Conservation (phyloP, 2,113 vertebrate species). For the Seriola quinqueradiata region DNA sequence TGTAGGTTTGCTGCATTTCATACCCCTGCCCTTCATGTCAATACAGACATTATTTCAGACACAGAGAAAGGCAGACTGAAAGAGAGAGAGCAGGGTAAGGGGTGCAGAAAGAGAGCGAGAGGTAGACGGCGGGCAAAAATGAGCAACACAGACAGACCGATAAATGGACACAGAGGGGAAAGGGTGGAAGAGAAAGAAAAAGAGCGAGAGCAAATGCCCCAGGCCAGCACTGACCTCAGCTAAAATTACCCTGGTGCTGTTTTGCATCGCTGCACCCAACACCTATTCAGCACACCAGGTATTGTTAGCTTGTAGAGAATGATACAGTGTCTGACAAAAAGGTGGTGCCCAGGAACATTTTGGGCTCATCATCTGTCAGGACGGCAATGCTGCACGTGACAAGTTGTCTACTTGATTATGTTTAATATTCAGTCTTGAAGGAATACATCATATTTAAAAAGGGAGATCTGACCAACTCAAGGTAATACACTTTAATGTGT, state of each 20-base stretch:
- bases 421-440: conserved; percentile 30
- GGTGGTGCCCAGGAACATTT: conserved; percentile 36
- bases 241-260: conserved; percentile 72
- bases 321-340: conserved; percentile 46
- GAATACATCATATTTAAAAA: not conserved
- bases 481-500: conserved; percentile 1
- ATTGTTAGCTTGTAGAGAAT: conserved; percentile 39
- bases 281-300: conserved; percentile 61
- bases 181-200: conserved; percentile 1
- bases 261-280: conserved; percentile 69
- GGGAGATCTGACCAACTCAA: not conserved
- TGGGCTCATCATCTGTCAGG: conserved; percentile 38
- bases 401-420: conserved; percentile 26
- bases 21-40: conserved; percentile 16
- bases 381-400: conserved; percentile 11
- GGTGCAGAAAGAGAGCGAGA: not conserved
- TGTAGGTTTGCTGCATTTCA: conserved; percentile 4
- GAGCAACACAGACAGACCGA: conserved; percentile 15
- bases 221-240: conserved; percentile 75
- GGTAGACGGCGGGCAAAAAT: conserved; percentile 29
- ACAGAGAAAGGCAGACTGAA: not conserved
- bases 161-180: conserved; percentile 7
- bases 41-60: conserved; percentile 4
- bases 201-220: conserved; percentile 43
- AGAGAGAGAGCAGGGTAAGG: not conserved